Conservation (phyloP, 2,113 vertebrate genomes). For the Pao palembangensis region DNA sequence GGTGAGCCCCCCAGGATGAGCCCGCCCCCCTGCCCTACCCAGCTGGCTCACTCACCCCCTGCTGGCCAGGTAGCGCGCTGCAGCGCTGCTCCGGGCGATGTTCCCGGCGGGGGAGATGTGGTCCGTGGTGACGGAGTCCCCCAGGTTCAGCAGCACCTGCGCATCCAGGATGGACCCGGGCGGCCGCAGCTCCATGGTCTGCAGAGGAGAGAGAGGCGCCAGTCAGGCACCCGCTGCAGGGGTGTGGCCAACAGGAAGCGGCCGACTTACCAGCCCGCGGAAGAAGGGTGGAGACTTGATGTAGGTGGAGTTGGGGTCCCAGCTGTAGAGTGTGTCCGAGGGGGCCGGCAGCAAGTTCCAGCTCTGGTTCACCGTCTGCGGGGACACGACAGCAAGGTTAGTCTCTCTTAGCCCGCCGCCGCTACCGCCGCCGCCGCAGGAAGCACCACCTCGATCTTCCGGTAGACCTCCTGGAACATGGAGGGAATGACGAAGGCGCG, state of each 20-base stretch:
- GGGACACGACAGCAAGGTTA: constrained; percentile 19
- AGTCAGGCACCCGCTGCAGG: background rate
- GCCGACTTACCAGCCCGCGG: constrained; percentile 81
- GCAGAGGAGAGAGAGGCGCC: constrained; percentile 1
- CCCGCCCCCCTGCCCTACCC: too few relatives aligned
- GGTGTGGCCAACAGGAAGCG: background rate
- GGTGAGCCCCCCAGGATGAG: too few relatives aligned
- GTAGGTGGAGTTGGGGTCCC: constrained; percentile 92
- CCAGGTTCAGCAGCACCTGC: constrained; percentile 88
- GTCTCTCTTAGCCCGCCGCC: too few relatives aligned
- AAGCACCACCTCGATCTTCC: constrained; percentile 87
- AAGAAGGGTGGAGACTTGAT: constrained; percentile 98
- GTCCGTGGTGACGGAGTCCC: constrained; percentile 96
- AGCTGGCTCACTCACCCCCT: constrained; percentile 77
- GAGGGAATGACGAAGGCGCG: constrained; percentile 87
- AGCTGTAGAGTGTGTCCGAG: constrained; percentile 87
- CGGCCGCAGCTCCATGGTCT: constrained; percentile 81
- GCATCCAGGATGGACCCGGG: constrained; percentile 82
- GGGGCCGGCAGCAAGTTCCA: constrained; percentile 89
- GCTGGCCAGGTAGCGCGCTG: constrained; percentile 86
- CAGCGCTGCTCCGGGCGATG: constrained; percentile 91
- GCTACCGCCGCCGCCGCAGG: too few relatives aligned
- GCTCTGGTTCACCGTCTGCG: constrained; percentile 86
- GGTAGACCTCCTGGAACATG: constrained; percentile 97
- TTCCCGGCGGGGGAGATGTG: constrained; percentile 98